phyloP scores from a whole-genome alignment of 2,888 invertebrate species.

The Colostygia pectinataria region DNA sequence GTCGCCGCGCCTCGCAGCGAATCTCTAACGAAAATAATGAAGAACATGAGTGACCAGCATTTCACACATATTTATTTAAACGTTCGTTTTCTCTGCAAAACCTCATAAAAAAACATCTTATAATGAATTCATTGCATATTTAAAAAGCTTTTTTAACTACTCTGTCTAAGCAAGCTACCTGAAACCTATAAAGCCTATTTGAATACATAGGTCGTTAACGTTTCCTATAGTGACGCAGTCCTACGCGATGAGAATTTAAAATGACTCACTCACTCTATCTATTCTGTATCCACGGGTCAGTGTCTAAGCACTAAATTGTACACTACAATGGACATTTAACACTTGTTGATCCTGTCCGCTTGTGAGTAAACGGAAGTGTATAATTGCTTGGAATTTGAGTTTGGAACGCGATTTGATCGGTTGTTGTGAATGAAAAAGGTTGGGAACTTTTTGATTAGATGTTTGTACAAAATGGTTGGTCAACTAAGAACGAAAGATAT shows the following conservation, averaged over 20 bases:
- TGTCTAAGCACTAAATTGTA: conserved; percentile 23
- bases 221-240: conserved; percentile 75
- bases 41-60: too few species aligned
- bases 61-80: too few species aligned
- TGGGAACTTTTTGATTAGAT: conserved; percentile 10
- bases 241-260: conserved; percentile 60
- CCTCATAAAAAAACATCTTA: not conserved
- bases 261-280: conserved; percentile 46
- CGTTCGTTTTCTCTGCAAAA: too few species aligned
- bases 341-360: conserved; percentile 22
- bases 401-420: conserved; percentile 16
- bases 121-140: not conserved
- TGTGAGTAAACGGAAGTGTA: conserved; percentile 25
- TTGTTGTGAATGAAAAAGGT: not conserved
- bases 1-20: not conserved
- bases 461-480: too few species aligned
- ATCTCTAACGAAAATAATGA: conserved; percentile 5
- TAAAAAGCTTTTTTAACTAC: too few species aligned
- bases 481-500: too few species aligned
- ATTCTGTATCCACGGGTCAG: conserved; percentile 14
- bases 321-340: conserved; percentile 24
- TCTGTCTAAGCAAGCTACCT: conserved; percentile 4
- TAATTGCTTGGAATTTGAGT: conserved; percentile 27
- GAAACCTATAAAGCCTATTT: conserved; percentile 43
- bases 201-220: conserved; percentile 68